These are phyloP conservation scores for Zele albiditarsus DNA, from an alignment of 2,888 invertebrate species.

Conservation along the genomic window DNA sequence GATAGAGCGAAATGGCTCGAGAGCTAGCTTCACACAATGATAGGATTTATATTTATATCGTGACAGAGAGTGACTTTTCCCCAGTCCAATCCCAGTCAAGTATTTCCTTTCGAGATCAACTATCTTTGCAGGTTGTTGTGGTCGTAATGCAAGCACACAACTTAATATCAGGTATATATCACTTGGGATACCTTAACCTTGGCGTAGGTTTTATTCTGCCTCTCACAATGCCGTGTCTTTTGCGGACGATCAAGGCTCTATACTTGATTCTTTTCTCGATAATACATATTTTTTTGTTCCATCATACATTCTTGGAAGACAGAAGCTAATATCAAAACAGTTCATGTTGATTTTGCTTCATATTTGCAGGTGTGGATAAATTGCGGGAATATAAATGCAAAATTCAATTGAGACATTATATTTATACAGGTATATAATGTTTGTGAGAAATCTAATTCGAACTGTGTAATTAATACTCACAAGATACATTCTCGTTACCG, in stretches of 20 bases:
- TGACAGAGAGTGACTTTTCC: conserved; percentile 53
- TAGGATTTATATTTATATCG: conserved; percentile 54
- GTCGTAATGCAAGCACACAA: conserved; percentile 36
- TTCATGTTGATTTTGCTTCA: neutral
- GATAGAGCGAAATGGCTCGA: conserved; percentile 50
- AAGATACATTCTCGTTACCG: conserved; percentile 8
- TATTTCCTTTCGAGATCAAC: conserved; percentile 58
- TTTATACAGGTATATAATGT: neutral
- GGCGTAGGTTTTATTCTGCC: conserved; percentile 52
- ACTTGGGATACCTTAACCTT: conserved; percentile 65
- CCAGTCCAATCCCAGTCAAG: conserved; percentile 59
- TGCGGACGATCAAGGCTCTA: conserved; percentile 46
- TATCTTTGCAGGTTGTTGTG: conserved; percentile 38
- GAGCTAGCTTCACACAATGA: conserved; percentile 58
- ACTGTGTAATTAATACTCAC: conserved; percentile 1
- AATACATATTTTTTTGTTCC: conserved; percentile 19
- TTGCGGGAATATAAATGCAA: neutral
- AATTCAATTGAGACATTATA: conserved; percentile 11
- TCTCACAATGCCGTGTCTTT: conserved; percentile 56
- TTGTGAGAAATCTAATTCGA: neutral
- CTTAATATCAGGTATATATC: conserved; percentile 48
- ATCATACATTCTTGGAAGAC: conserved; percentile 13
- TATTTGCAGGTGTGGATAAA: neutral
- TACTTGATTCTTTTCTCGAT: neutral
- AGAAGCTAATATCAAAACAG: neutral